Conservation (phyloP, 2,888 invertebrate species). For the Euzetes globulus region DNA sequence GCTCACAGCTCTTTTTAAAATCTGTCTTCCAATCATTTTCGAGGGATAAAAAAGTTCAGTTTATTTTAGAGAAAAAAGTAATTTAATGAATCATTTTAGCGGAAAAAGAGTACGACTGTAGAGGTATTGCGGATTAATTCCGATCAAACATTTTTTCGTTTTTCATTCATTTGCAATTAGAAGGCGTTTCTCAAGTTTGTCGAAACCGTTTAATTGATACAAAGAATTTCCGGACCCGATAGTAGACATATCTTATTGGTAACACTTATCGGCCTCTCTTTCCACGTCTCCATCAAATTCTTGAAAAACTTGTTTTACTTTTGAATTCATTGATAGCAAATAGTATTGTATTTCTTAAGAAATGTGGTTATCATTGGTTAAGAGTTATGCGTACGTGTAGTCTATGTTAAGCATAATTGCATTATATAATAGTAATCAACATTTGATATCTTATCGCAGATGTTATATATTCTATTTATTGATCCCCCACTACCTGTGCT, state of each 20-base stretch:
- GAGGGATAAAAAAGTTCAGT: background rate
- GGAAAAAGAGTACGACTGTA: conserved; percentile 28
- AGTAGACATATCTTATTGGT: background rate
- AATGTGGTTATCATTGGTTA: too few species aligned
- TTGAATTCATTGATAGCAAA: too few species aligned
- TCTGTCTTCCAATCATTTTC: background rate
- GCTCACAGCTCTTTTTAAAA: background rate
- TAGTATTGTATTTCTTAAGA: too few species aligned
- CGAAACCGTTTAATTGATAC: background rate
- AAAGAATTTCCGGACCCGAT: background rate
- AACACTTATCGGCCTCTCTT: background rate
- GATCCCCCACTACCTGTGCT: background rate
- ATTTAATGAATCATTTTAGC: conserved; percentile 21
- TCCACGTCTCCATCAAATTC: background rate
- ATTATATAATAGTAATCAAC: background rate
- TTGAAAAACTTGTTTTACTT: background rate
- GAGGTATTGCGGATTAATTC: background rate
- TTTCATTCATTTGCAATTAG: background rate
- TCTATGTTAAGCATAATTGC: background rate
- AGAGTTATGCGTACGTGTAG: background rate
- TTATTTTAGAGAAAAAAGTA: background rate
- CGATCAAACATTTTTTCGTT: background rate
- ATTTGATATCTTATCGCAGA: background rate
- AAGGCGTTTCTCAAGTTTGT: conserved; percentile 1
- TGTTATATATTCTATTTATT: background rate